Evolutionary conservation across 2,888 invertebrate species (phyloP), one percentile per base, ranked within the genome.

Genomic region (Aspidapion aeneum): DNA sequence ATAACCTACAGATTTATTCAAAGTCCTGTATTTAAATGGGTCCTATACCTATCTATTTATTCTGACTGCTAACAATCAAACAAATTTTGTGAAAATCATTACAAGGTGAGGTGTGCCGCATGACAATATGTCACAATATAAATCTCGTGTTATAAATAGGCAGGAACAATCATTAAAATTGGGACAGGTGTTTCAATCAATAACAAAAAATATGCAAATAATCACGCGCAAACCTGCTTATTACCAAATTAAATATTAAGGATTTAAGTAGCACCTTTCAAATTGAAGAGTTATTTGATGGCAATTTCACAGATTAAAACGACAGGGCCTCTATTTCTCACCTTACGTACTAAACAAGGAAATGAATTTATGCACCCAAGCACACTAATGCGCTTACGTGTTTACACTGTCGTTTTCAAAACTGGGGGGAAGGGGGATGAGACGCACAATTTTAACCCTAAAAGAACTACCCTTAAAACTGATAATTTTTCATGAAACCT

Each of bases 201-300:
- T n/a, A n/a, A n/a, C n/a, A n/a, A n/a, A n/a, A n/a, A 52, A 18
- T 18, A 52, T 52, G 52, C 52, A 52, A 52, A 52, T 52, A 52
- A 52, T 52, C 19, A 18, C 52, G 19, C 7, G 9, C 49, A n/a
- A 9, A 52, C 3, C 52, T 52, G 19, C 52, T 52, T 52, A 79
- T 80, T 79, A 79, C 76, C 76, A 74, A 72, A 73, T 79, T 78
- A 79, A 80, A 80, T 80, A 80, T 80, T 79, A 77, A 80, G 77
- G 74, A 74, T 76, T 68, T 79, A 80, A 80, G 77, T 79, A 79
- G 78, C 78, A 80, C 79, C 79, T 78, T 79, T 79, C 78, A 76
- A 66, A 35, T 70, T 20, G 58, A 18, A 9, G 70, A 66, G 66
- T 52, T 52, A 52, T 52, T 52, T 35, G 35, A 12, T 35, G 12